A percentile compares a stretch with the other conserved stretches of the same genome.
Conservation (phyloP, 2,888 invertebrate genomes). For the Alsophila aescularia region DNA sequence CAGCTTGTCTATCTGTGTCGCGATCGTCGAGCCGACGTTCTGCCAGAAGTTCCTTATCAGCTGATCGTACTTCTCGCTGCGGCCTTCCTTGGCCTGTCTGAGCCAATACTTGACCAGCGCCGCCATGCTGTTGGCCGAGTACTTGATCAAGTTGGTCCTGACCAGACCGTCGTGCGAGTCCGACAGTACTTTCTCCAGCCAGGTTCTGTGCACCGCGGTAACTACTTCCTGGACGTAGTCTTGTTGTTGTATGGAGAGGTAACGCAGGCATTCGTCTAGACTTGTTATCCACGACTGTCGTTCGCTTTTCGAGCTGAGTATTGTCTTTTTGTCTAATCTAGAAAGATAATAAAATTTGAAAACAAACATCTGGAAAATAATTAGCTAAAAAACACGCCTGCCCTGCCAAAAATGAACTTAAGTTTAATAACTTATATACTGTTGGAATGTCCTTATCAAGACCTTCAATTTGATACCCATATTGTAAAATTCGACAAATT, state of each 20-base stretch:
- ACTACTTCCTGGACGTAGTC: slow-evolving; percentile 49
- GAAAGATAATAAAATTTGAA: slow-evolving; percentile 20
- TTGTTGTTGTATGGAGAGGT: slow-evolving; percentile 52
- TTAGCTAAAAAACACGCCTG: not conserved
- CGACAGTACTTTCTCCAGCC: slow-evolving; percentile 53
- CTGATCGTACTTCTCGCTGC: slow-evolving; percentile 56
- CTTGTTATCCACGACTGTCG: slow-evolving; percentile 87
- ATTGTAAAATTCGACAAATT: no score
- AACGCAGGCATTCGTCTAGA: slow-evolving; percentile 89
- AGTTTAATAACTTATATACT: no score
- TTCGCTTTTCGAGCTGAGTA: slow-evolving; percentile 87
- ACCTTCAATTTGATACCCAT: no score
- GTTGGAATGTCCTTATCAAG: no score
- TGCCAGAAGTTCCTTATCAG: slow-evolving; percentile 70
- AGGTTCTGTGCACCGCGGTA: slow-evolving; percentile 54
- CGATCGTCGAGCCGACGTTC: slow-evolving; percentile 59
- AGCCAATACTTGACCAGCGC: slow-evolving; percentile 65
- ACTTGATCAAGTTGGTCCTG: slow-evolving; percentile 49
- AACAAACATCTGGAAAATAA: no score
- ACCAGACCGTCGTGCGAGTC: slow-evolving; percentile 34
- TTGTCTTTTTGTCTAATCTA: slow-evolving; percentile 86
- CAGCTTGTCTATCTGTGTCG: slow-evolving; percentile 62
- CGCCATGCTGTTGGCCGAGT: slow-evolving; percentile 55
- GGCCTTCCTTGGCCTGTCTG: slow-evolving; percentile 49
- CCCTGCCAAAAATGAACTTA: no score